Percentiles rank a stretch among this genome's conserved stretches.
Evolutionary conservation across 2,797 vertebrate genomes (phyloP).

Genomic region (Chelonia mydas): DNA sequence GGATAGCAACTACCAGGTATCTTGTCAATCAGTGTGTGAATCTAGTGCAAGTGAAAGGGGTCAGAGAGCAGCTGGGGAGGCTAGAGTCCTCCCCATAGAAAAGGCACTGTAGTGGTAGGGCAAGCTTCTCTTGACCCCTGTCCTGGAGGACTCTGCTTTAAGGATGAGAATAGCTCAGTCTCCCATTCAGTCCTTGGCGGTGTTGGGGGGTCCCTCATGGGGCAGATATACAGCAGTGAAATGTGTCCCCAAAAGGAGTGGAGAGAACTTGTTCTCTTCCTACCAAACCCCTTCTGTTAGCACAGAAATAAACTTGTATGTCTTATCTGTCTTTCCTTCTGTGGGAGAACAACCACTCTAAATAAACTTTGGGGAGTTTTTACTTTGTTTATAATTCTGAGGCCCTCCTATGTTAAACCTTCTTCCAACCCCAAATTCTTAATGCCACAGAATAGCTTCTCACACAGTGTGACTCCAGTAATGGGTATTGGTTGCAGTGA

Average conservation of each 20-base stretch:
- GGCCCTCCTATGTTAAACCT: neutral
- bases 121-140: neutral
- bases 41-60: neutral
- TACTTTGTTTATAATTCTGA: neutral
- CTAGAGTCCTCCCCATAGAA: neutral
- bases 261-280: neutral
- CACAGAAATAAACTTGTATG: too few relatives aligned
- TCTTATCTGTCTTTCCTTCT: neutral
- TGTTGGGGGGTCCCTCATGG: neutral
- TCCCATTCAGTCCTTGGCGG: conserved; percentile 15
- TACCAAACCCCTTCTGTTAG: neutral
- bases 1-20: conserved; percentile 98
- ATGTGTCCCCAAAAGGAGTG: neutral
- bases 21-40: neutral
- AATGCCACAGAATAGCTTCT: rapidly evolving
- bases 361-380: neutral
- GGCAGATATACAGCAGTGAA: rapidly evolving
- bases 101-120: rapidly evolving
- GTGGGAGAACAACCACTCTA: neutral
- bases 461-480: neutral
- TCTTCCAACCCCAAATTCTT: neutral
- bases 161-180: neutral
- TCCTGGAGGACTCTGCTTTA: rapidly evolving
- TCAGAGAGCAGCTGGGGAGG: neutral
- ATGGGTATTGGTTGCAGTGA: neutral